A percentile compares a stretch with the other conserved stretches of the same genome.
phyloP scores from a whole-genome alignment of 2,113 vertebrate species.

The Ceratotherium simum region DNA sequence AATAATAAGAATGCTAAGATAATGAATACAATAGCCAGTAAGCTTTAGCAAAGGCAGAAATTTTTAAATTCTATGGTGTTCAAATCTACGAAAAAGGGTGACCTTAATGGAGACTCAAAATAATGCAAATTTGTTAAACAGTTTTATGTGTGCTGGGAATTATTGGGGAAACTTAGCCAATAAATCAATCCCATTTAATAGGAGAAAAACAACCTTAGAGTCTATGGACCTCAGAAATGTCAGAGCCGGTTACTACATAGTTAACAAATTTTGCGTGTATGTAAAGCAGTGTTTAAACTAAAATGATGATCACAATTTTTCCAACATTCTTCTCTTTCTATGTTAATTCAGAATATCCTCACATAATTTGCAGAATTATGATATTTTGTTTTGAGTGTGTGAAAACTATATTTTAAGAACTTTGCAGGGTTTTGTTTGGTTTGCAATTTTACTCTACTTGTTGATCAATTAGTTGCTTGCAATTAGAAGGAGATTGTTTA shows the following conservation, averaged over 20 bases:
- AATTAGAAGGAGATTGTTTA: not conserved
- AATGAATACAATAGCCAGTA: slow-evolving; percentile 75
- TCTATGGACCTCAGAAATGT: slow-evolving; percentile 76
- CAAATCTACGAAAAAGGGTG: slow-evolving; percentile 83
- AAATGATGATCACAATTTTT: not conserved
- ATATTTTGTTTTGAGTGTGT: not conserved
- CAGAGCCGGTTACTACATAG: slow-evolving; percentile 61
- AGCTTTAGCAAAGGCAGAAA: slow-evolving; percentile 76
- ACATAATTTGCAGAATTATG: not conserved
- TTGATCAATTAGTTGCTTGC: not conserved
- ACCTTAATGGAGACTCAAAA: slow-evolving; percentile 78
- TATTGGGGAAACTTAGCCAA: slow-evolving; percentile 81
- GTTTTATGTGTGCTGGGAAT: slow-evolving; percentile 84
- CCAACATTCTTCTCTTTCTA: not conserved
- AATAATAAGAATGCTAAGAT: slow-evolving; percentile 71
- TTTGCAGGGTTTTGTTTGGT: not conserved
- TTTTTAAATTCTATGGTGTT: slow-evolving; percentile 84
- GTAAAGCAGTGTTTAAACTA: slow-evolving; percentile 62
- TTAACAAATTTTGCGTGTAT: slow-evolving; percentile 81
- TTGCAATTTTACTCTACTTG: not conserved
- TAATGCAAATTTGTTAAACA: slow-evolving; percentile 84
- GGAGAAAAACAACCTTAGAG: slow-evolving; percentile 54
- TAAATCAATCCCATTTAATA: slow-evolving; percentile 77
- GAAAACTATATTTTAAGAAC: not conserved
- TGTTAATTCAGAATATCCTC: not conserved